Evolutionary conservation across 2,113 vertebrate genomes (phyloP), one percentile per base, ranked within the genome.

Genomic region (Eurypyga helias): DNA sequence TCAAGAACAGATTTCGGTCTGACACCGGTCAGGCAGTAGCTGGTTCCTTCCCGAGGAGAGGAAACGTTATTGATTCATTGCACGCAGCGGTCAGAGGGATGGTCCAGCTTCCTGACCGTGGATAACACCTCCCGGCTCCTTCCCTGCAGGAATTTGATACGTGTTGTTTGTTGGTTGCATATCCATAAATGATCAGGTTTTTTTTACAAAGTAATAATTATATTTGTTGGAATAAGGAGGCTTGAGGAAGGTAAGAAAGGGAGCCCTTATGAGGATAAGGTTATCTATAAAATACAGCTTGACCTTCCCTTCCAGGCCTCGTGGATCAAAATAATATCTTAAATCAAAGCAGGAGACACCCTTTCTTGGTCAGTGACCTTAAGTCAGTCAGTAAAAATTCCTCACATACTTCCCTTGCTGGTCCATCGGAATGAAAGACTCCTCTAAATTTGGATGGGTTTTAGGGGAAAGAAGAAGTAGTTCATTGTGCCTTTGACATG

Each of bases 361-460:
- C 79, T 78, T 93, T 86, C 85, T 95, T 83, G 38, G 67, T 38
- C 61, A 48, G 57, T 94, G 95, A 94, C 89, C 92, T 57, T 64
- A 36, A 92, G 89, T 84, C 89, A 82, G 36, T 73, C 80, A 66
- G 45, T 64, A 87, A 86, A 96, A 96, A 96, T 96, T 96, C 92
- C 86, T 92, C 5, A 43, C 92, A 91, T 97, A 46, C 76, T 96
- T 96, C 33, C 36, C 51, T 52, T 69, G 62, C 46, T 73, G 67
- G 57, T 46, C 71, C 38, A 55, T 77, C 12, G 4, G 76, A 70
- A 89, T 88, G 85, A 88, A 96, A 93, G 87, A 51, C 38, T 43
- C 48, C 4, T 84, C 87, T 95, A 97, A 92, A 95, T 95, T 94
- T 80, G 83, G 84, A 80, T 54, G 49, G 38, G 51, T 93, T 96